These are phyloP conservation scores for Typhlomys cinereus DNA, from an alignment of 2,113 vertebrate genomes.

Conservation along the genomic window DNA sequence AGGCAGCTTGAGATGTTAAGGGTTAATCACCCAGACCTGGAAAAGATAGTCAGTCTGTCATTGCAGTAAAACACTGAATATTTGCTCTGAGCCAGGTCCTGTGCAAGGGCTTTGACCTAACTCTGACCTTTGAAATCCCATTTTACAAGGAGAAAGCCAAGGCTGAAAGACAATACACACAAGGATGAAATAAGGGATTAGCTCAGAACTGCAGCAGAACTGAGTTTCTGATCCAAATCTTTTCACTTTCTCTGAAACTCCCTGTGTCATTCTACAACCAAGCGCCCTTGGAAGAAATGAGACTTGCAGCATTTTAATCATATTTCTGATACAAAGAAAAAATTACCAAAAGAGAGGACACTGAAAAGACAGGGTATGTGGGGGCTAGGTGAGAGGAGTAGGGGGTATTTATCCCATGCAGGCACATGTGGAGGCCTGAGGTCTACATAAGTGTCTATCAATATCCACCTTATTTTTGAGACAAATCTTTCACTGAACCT, in stretches of 20 bases:
- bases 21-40: neutral
- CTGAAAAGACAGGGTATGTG: slow-evolving; percentile 2
- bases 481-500: too few relatives aligned
- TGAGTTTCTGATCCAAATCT: neutral
- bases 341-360: slow-evolving; percentile 38
- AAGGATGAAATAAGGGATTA: neutral
- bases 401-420: neutral
- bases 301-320: neutral
- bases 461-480: too few relatives aligned
- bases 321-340: slow-evolving; percentile 59
- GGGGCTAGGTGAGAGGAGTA: neutral
- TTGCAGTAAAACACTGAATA: neutral
- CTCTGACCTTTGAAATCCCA: neutral
- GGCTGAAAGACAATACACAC: neutral
- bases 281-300: neutral
- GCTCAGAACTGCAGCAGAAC: neutral
- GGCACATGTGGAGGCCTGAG: too few relatives aligned
- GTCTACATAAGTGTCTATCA: too few relatives aligned
- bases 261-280: neutral
- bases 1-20: neutral
- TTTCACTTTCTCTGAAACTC: neutral
- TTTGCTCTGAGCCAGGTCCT: neutral
- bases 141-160: slow-evolving; percentile 1
- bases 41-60: neutral
- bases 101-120: neutral